phyloP scores from a whole-genome alignment of 2,888 invertebrate species.

The Electrophaes corylata region DNA sequence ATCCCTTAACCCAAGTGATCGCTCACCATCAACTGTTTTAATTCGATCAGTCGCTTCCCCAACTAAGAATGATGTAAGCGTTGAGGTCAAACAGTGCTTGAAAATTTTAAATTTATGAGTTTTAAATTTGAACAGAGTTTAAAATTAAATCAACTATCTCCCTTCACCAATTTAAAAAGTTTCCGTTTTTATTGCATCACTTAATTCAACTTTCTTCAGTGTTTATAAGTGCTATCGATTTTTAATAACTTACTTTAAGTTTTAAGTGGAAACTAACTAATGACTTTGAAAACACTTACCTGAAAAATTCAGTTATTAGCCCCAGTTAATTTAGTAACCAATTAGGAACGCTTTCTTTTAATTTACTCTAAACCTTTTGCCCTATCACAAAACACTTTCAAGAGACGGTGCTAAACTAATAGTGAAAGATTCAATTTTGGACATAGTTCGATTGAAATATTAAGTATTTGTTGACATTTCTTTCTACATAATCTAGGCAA shows the following conservation, averaged over 20 bases:
- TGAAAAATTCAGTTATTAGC: not conserved
- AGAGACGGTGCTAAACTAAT: too few species aligned
- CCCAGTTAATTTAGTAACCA: not conserved
- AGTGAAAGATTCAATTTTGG: too few species aligned
- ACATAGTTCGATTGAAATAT: too few species aligned
- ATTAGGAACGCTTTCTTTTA: too few species aligned
- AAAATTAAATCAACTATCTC: conserved; percentile 58
- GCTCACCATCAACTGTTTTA: conserved; percentile 68
- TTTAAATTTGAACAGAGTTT: conserved; percentile 65
- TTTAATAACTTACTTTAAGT: conserved; percentile 23
- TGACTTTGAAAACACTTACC: conserved; percentile 3
- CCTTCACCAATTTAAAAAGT: conserved; percentile 34
- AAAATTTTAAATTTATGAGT: conserved; percentile 73
- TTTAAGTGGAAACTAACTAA: conserved; percentile 8
- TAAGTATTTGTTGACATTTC: too few species aligned
- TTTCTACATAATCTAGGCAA: too few species aligned
- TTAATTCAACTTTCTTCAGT: conserved; percentile 26
- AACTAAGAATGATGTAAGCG: conserved; percentile 52
- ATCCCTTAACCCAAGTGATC: conserved; percentile 56
- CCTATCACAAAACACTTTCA: too few species aligned
- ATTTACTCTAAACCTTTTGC: too few species aligned
- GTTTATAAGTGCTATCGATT: conserved; percentile 30
- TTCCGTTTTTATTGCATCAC: conserved; percentile 32
- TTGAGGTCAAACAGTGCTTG: conserved; percentile 65
- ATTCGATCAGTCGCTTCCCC: conserved; percentile 73